Evolutionary conservation across 1,140 invertebrate genomes (phyloP).

Genomic region (Trissolcus basalis): DNA sequence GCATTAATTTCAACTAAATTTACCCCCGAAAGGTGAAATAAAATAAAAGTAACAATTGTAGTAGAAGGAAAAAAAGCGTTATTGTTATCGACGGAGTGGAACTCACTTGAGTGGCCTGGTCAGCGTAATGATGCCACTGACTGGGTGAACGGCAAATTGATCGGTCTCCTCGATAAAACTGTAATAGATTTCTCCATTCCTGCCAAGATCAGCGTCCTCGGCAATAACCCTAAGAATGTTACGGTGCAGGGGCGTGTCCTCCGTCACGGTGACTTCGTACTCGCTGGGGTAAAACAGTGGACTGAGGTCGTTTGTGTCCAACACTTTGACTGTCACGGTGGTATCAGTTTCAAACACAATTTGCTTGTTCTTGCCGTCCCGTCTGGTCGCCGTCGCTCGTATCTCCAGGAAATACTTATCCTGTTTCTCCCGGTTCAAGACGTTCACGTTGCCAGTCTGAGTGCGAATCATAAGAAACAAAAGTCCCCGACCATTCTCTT

Average conservation of each 20-base stretch:
- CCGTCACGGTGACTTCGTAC: constrained; percentile 91
- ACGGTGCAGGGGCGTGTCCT: constrained; percentile 90
- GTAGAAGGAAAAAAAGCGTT: too few relatives aligned
- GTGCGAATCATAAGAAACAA: constrained; percentile 91
- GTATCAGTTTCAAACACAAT: constrained; percentile 82
- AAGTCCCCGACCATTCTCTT: constrained; percentile 92
- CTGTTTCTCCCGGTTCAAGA: constrained; percentile 92
- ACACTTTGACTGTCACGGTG: constrained; percentile 85
- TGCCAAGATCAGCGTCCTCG: constrained; percentile 94
- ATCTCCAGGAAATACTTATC: constrained; percentile 89
- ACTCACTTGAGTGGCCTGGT: constrained; percentile 83
- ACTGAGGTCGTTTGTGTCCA: constrained; percentile 94
- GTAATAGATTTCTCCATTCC: constrained; percentile 97
- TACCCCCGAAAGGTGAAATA: too few relatives aligned
- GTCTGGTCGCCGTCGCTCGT: constrained; percentile 82
- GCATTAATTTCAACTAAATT: too few relatives aligned
- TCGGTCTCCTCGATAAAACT: constrained; percentile 89
- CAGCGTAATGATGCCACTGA: constrained; percentile 90
- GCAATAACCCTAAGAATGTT: constrained; percentile 87
- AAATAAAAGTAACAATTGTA: too few relatives aligned
- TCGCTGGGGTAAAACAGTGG: constrained; percentile 92
- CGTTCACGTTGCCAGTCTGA: constrained; percentile 87
- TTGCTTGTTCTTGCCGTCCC: constrained; percentile 78
- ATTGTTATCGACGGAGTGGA: background rate
- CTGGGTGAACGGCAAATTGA: constrained; percentile 93